Base-by-base conservation (phyloP, 2,888 invertebrate species). In the Habrosyne pyritoides region DNA sequence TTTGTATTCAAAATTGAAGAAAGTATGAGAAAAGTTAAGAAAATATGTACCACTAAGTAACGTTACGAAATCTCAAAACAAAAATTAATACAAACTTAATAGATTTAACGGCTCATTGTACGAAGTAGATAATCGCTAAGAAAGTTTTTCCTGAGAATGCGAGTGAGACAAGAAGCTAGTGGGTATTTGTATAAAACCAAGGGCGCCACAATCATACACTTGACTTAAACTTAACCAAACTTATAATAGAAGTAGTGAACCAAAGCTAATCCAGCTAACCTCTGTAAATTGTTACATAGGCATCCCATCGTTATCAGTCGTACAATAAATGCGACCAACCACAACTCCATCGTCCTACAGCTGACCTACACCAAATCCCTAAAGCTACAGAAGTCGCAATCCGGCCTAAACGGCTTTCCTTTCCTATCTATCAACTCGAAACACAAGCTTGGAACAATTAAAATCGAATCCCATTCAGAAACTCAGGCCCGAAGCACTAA, bases 401-500 rank as follows among this genome's bases (percentile, higher is more conserved):
- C 22, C 10, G n/a, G 26, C 30, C 49, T n/a, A 47, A 53, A 48
- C 21, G 52, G 48, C 24, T 60, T 47, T 30, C 28, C 57, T 61
- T 50, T 53, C 18, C 60, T 55, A 81, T 78, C 82, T 73, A 78
- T 80, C 79, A 78, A 75, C 61, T 56, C 63, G 66, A 64, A 71
- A 67, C 75, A 54, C 59, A 55, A 52, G 49, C 33, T 47, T 63
- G 59, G 66, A 67, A 67, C 77, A 75, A 77, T 85, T 86, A 84
- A 83, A 83, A 77, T 68, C 63, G 73, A 69, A 78, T 79, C 72
- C 72, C 71, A 66, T 64, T 65, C 69, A 67, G 70, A 66, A 72
- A 75, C 75, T 78, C 74, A 61, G 66, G 64, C 68, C 67, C 58
- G 61, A 61, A 67, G 74, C 75, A 74, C 80, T 86, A 86, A 89